Base-by-base conservation (phyloP, 2,113 vertebrate species). In the Misgurnus mizolepis region DNA sequence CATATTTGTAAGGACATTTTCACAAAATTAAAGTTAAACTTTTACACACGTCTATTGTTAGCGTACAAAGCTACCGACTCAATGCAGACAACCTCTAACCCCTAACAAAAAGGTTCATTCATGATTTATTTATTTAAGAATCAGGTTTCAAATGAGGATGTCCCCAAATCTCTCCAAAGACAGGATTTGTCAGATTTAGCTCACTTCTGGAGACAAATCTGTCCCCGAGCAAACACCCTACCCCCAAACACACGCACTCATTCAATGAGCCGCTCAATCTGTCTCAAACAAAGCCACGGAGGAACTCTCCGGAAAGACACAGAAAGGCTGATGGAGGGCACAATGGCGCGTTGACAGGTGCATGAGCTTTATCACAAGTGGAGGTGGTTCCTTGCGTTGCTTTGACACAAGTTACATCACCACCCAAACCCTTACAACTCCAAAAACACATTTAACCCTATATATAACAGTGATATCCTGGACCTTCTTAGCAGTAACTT, bases 301-400 rank as follows among this genome's bases (percentile, higher is more conserved):
- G n/a, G n/a, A n/a, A 71, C 27, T 17, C 17, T 22, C 73, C 73
- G 73, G 73, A 76, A 76, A 76, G 73, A 76, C 58, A n/a, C 58
- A 64, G 73, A 64, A 39, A 76, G 60, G 55, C 55, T 74, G 71
- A 74, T 0, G 4, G 55, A 74, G 58, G 18, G 45, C 60, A 64
- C 73, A 76, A 76, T 64, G 60, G 1, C 5, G 22, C 10, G 73
- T 49, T 64, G 73, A 76, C 73, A 76, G 60, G 45, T 62, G 73
- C 43, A 50, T 64, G 41, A 64, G 22, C 58, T 64, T 64, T 50
- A 76, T 76, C 73, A 76, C 73, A 39, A 64, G 41, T 50, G 71
- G 71, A 74, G 60, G 43, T 76, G 73, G 45, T 76, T 64, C 73
- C 60, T 49, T 34, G 43, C n/a, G 22, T 39, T 76, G 60, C 73